Evolutionary conservation across 1,140 invertebrate species (phyloP).

Genomic region (Drosophila mauritiana): DNA sequence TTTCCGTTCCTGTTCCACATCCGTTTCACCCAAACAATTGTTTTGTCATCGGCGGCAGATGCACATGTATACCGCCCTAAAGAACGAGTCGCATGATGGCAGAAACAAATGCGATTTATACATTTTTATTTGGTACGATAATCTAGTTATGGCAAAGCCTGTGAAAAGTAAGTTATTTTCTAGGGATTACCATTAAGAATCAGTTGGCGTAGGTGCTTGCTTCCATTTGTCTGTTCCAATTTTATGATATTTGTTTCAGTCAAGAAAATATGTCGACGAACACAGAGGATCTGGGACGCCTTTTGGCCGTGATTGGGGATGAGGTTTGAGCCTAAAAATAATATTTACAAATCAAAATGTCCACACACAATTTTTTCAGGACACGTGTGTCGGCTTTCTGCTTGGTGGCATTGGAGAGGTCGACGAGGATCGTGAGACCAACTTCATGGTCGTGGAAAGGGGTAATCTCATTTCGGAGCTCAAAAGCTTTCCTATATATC

Average conservation of each 20-base stretch:
- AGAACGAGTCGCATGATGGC: not conserved
- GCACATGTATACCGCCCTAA: constrained; percentile 5
- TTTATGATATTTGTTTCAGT: too few relatives aligned
- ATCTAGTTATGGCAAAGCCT: constrained; percentile 3
- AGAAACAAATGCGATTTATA: constrained; percentile 1
- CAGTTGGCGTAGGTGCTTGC: not conserved
- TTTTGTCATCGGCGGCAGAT: constrained; percentile 39
- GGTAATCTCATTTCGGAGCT: constrained; percentile 86
- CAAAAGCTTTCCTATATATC: too few relatives aligned
- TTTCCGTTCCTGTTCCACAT: constrained; percentile 10
- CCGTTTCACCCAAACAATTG: constrained; percentile 37
- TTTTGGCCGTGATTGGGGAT: constrained; percentile 66
- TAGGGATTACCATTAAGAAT: not conserved
- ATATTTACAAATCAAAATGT: not conserved
- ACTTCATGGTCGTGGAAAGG: constrained; percentile 99
- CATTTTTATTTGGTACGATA: not conserved
- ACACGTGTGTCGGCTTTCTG: constrained; percentile 99
- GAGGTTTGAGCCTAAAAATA: constrained; percentile 32
- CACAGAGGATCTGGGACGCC: constrained; percentile 16
- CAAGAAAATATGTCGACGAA: constrained; percentile 34
- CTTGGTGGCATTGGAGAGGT: constrained; percentile 99
- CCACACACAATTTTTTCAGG: constrained; percentile 86
- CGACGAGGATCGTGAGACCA: constrained; percentile 98
- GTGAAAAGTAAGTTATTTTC: not conserved
- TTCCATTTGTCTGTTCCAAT: not conserved